A percentile compares a stretch with the other conserved stretches of the same genome.
phyloP scores from a whole-genome alignment of 2,113 vertebrate genomes.

The Rhinoptilus africanus region DNA sequence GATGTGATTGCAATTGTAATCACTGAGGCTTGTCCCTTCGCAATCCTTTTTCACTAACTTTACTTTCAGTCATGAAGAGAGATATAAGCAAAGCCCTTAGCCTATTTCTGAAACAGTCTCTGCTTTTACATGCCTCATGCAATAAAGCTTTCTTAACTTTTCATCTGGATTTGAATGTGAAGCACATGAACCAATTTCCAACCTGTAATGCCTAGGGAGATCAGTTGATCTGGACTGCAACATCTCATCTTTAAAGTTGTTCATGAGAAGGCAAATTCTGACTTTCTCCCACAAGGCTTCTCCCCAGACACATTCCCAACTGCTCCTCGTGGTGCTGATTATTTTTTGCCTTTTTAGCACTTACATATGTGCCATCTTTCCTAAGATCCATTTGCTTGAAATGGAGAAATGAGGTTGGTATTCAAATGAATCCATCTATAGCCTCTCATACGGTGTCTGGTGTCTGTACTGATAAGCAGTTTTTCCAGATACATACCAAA shows the following conservation, averaged over 20 bases:
- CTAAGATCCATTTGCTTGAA: not conserved
- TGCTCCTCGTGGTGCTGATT: not conserved
- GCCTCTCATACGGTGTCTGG: not conserved
- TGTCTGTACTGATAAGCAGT: not conserved
- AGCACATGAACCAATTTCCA: not conserved
- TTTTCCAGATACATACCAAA: not conserved
- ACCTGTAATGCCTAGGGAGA: not conserved
- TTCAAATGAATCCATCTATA: not conserved
- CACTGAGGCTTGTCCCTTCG: not conserved
- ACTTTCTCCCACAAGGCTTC: not conserved
- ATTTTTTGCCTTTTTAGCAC: not conserved
- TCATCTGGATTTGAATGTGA: not conserved
- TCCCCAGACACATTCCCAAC: not conserved
- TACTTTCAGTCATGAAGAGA: not conserved
- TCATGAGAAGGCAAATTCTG: not conserved
- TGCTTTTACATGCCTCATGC: not conserved
- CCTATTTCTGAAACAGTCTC: not conserved
- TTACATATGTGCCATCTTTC: not conserved
- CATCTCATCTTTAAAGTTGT: not conserved
- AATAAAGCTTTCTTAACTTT: not conserved
- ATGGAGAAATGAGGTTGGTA: not conserved
- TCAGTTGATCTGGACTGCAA: not conserved
- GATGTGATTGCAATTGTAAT: not conserved
- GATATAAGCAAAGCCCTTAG: not conserved
- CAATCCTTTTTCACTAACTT: not conserved